Evolutionary conservation across 92 coral and sea anemone species (phyloP).

Genomic region (Epizoanthus fatuus): DNA sequence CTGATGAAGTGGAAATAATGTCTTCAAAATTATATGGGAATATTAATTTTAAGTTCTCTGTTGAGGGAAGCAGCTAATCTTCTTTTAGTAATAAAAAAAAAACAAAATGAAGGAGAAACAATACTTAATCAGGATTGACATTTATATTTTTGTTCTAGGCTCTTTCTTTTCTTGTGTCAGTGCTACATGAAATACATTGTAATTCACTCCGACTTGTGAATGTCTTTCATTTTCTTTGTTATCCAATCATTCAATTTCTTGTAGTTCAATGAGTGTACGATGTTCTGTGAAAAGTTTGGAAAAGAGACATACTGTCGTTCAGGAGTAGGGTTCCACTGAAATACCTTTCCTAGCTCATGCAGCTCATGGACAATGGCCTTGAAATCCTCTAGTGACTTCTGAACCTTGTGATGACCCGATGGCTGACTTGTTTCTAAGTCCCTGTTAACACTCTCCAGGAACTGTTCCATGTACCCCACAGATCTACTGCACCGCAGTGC

Average conservation of each 20-base stretch:
- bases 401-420: constrained; percentile 54
- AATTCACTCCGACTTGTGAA: no score
- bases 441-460: constrained; percentile 29
- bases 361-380: constrained; percentile 30
- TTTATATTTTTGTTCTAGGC: no score
- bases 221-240: constrained; percentile 23
- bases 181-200: no score
- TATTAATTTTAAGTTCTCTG: no score
- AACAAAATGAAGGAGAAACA: no score
- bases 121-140: no score
- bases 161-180: no score
- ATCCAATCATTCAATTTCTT: constrained; percentile 22
- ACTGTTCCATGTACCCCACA: not conserved
- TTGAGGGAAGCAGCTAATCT: no score
- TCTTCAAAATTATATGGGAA: no score
- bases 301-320: constrained; percentile 16
- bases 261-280: not conserved
- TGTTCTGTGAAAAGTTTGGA: constrained; percentile 24
- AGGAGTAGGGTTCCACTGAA: not conserved
- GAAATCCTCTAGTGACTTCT: constrained; percentile 21
- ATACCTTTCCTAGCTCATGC: constrained; percentile 31
- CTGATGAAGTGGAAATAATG: no score
- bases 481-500: constrained; percentile 40
- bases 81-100: no score
- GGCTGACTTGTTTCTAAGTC: constrained; percentile 38